Base-by-base conservation (phyloP, 2,797 vertebrate genomes). In the Microhierax caerulescens region DNA sequence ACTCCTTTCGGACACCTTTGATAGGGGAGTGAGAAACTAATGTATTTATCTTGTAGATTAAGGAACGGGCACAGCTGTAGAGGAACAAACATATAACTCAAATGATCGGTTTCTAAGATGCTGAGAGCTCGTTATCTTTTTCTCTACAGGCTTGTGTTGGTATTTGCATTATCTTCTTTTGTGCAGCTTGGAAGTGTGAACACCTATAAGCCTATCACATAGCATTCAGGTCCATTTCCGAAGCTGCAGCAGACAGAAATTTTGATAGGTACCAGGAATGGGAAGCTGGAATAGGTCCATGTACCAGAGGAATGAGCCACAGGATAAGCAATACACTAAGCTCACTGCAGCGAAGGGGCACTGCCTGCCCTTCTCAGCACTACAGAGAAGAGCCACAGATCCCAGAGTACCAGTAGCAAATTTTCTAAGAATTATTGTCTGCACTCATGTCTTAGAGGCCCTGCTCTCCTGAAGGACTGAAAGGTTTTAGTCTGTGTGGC, bases 101-200 rank as follows among this genome's bases (percentile, higher is more conserved):
- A 69, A 85, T 32, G 8, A 88, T 37, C 22, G 43, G 19, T 56
- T 69, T 60, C 69, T 51, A 73, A 73, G 78, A 64, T 27, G 65
- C 51, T 37, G 63, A 67, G 47, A 60, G 41, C 24, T 85, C 34
- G 30, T 61, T 86, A 91, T 84, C 82, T 24, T 92, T 89, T 84
- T 67, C 76, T 97, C n/a, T 17, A 9, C 50, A 65, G 72, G 69
- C 65, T 94, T 88, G 39, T 82, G 43, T 89, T 92, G 76, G 50
- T n/a, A 90, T 77, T 68, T 60, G 17, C n/a, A 13, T 72, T 76
- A 39, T 19, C 28, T 82, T 25, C n/a, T 50, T n/a, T 54, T 28
- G 27, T 34, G 48, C n/a, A 61, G n/a, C 36, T 68, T 54, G 3
- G 15, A 39, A 64, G 25, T 0, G 0, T 13, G 53, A 50, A 64